Evolutionary conservation across 64 coral and sea anemone genomes (phyloP).

Genomic region (Stylophora pistillata): DNA sequence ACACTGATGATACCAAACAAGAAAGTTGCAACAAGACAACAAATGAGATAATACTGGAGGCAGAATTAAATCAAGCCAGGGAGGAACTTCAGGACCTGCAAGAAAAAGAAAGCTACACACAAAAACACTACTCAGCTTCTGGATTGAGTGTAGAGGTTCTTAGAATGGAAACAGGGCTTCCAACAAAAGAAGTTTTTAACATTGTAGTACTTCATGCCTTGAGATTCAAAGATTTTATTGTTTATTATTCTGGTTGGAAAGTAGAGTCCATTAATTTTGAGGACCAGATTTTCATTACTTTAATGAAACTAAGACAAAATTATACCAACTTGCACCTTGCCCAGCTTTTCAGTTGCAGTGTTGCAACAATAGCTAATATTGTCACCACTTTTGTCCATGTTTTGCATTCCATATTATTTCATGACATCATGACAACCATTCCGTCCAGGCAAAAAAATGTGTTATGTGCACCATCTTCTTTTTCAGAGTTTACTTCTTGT

Average conservation of each 20-base stretch:
- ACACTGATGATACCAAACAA: neutral
- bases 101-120: neutral
- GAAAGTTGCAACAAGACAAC: neutral
- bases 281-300: conserved; percentile 22
- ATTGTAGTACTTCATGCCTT: conserved; percentile 8
- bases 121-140: conserved; percentile 19
- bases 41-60: conserved; percentile 30
- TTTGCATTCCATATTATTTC: conserved; percentile 30
- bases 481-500: conserved; percentile 30
- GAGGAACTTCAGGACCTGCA: neutral
- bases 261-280: conserved; percentile 35
- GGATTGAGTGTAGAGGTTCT: conserved; percentile 15
- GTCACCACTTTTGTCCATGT: conserved; percentile 38
- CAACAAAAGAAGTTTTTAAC: conserved; percentile 12
- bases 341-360: conserved; percentile 43
- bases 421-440: conserved; percentile 7
- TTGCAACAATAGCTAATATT: conserved; percentile 23
- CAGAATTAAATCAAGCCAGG: conserved; percentile 22
- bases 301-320: conserved; percentile 47
- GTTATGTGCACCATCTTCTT: conserved; percentile 24
- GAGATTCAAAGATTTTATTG: conserved; percentile 38
- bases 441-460: conserved; percentile 35
- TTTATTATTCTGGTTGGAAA: conserved; percentile 25
- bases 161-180: conserved; percentile 27
- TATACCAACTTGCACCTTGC: conserved; percentile 20